Base-by-base conservation (phyloP, 1,140 invertebrate species). In the Idris sp. region DNA sequence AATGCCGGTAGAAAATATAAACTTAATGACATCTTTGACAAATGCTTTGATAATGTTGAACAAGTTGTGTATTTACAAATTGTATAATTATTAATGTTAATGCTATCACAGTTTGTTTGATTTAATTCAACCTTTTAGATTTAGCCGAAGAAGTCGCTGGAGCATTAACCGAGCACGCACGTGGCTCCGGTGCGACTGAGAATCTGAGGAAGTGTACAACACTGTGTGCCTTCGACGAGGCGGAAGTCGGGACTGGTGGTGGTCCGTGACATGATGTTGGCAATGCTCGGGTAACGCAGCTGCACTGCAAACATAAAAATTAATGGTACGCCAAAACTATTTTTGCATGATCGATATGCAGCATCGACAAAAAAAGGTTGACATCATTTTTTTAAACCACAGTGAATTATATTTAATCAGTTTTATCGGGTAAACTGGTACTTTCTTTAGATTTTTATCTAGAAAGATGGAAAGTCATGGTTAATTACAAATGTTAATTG, bases 111-210 rank as follows among this genome's bases (percentile, higher is more conserved):
- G 56, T 62, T 65, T 44, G 56, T 64, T 65, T 14, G 13, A 3
- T 19, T 15, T n/a, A 26, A n/a, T 10, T 16, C 10, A 15, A 40
- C n/a, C 2, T 56, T 4, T n/a, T n/a, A n/a, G n/a, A n/a, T n/a
- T n/a, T n/a, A n/a, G n/a, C 4, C 19, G 6, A 22, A 22, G 3
- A 64, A 68, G 58, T 59, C 58, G 72, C 64, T 74, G 72, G 72
- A 74, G 72, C 46, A 69, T 79, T 67, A 74, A 79, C 77, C 71
- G 71, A 72, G 56, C 74, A 54, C 77, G 74, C 74, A 79, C 74
- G 77, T 79, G 74, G 77, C 65, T 71, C 71, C 74, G 44, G 65
- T 74, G 74, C 77, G 71, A 76, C 77, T 79, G 71, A 79, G 72
- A 78, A 71, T 56, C 48, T 59, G 68, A 72, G 74, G 74, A 74